These are phyloP conservation scores for Anadara kagoshimensis DNA, from an alignment of 1,140 invertebrate genomes.

Conservation along the genomic window DNA sequence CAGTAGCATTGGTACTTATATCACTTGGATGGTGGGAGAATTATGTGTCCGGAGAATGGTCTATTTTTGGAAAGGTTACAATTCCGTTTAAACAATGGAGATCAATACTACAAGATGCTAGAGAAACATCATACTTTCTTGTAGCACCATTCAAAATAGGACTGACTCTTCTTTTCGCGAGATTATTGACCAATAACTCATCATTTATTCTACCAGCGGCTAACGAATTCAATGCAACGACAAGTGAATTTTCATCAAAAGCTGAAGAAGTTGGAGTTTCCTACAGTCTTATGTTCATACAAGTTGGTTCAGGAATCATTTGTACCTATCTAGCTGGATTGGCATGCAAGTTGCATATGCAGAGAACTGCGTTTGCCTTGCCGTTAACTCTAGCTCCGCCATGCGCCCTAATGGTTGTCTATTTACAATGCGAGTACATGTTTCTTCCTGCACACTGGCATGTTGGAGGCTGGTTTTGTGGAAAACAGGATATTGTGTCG, in stretches of 20 bases:
- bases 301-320: conserved; percentile 59
- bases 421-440: conserved; percentile 57
- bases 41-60: conserved; percentile 84
- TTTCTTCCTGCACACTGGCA: conserved; percentile 61
- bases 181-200: conserved; percentile 43
- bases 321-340: conserved; percentile 67
- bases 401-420: conserved; percentile 53
- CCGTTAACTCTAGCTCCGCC: conserved; percentile 64
- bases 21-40: conserved; percentile 99
- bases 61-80: conserved; percentile 56
- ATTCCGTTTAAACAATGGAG: conserved; percentile 58
- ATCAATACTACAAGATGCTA: conserved; percentile 54
- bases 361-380: conserved; percentile 64
- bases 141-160: conserved; percentile 65
- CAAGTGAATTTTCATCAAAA: conserved; percentile 38
- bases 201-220: conserved; percentile 46
- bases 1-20: conserved; percentile 86
- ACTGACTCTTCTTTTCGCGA: conserved; percentile 49
- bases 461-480: conserved; percentile 59
- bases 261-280: conserved; percentile 37
- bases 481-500: conserved; percentile 29
- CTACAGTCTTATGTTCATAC: conserved; percentile 64
- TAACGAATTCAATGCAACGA: conserved; percentile 29
- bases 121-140: conserved; percentile 62
- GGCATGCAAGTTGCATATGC: conserved; percentile 71